phyloP scores from a whole-genome alignment of 2,888 invertebrate species.

The Megastigmus dorsalis region DNA sequence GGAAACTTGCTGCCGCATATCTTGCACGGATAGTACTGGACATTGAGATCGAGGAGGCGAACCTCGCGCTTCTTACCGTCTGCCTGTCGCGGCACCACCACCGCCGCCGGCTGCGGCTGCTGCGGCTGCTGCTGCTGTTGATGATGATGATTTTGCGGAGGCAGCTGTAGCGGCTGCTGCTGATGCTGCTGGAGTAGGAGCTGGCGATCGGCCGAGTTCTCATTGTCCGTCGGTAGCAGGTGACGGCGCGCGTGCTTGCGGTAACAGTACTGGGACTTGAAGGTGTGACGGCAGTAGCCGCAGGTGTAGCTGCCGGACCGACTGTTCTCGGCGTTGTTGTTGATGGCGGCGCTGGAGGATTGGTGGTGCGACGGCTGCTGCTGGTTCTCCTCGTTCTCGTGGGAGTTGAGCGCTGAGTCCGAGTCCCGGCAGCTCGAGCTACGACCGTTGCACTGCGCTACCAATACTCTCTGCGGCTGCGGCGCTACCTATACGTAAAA shows the following conservation, averaged over 20 bases:
- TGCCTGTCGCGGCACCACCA: not conserved
- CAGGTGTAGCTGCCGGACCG: conserved; percentile 78
- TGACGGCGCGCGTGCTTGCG: conserved; percentile 83
- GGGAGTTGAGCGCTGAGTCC: conserved; percentile 60
- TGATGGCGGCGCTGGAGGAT: not conserved
- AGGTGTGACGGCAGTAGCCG: conserved; percentile 85
- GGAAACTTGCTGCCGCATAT: conserved; percentile 94
- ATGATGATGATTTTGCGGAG: conserved; percentile 19
- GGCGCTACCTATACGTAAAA: too few species aligned
- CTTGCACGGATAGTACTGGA: conserved; percentile 95
- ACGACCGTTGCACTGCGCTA: conserved; percentile 39
- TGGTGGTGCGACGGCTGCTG: not conserved
- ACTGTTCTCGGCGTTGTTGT: conserved; percentile 30
- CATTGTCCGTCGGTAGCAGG: conserved; percentile 63
- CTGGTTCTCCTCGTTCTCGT: conserved; percentile 40
- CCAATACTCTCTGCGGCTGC: not conserved
- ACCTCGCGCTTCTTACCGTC: conserved; percentile 75
- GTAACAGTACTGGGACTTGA: conserved; percentile 90
- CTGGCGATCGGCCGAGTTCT: conserved; percentile 15
- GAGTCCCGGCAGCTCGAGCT: not conserved
- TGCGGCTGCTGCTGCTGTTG: not conserved
- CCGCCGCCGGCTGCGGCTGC: not conserved
- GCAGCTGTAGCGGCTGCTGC: conserved; percentile 24
- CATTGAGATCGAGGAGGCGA: conserved; percentile 83
- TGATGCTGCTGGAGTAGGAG: conserved; percentile 4